Evolutionary conservation across 1,140 invertebrate genomes (phyloP).

Genomic region (Drosophila ananassae): DNA sequence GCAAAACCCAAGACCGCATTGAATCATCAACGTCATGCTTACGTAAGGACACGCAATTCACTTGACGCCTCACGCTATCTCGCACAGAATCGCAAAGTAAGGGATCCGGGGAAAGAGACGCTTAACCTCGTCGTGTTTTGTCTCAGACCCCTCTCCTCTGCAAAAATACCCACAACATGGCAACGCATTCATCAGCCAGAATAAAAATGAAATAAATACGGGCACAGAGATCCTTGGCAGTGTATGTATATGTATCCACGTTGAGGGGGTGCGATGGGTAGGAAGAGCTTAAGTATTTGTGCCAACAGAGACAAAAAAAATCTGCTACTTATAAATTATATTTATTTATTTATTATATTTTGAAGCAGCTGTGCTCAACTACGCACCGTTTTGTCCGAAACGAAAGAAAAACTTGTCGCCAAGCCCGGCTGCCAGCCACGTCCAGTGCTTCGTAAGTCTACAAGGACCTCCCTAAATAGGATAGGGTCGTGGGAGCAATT

Average conservation of each 20-base stretch:
- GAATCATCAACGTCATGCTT: slow-evolving; percentile 37
- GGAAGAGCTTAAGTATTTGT: slow-evolving; percentile 65
- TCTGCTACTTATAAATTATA: slow-evolving; percentile 83
- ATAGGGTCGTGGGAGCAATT: slow-evolving; percentile 13
- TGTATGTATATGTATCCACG: neutral
- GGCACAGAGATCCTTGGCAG: slow-evolving; percentile 31
- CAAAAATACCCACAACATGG: slow-evolving; percentile 63
- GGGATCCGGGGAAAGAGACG: slow-evolving; percentile 30
- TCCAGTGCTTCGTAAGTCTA: slow-evolving; percentile 67
- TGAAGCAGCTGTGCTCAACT: slow-evolving; percentile 77
- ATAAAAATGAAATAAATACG: slow-evolving; percentile 43
- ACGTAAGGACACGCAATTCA: slow-evolving; percentile 43
- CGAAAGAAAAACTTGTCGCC: slow-evolving; percentile 47
- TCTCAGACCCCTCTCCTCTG: slow-evolving; percentile 39
- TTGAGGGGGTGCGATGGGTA: slow-evolving; percentile 8
- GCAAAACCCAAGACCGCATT: slow-evolving; percentile 4
- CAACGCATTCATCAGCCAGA: slow-evolving; percentile 58
- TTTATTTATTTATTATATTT: slow-evolving; percentile 83
- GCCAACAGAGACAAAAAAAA: slow-evolving; percentile 77
- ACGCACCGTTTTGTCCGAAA: slow-evolving; percentile 67
- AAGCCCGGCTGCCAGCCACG: slow-evolving; percentile 64
- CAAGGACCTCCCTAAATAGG: slow-evolving; percentile 2
- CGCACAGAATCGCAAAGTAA: neutral
- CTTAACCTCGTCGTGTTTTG: slow-evolving; percentile 46
- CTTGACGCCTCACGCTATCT: slow-evolving; percentile 23